These are phyloP conservation scores for Sula dactylatra DNA, from an alignment of 2,113 vertebrate species.

Conservation along the genomic window DNA sequence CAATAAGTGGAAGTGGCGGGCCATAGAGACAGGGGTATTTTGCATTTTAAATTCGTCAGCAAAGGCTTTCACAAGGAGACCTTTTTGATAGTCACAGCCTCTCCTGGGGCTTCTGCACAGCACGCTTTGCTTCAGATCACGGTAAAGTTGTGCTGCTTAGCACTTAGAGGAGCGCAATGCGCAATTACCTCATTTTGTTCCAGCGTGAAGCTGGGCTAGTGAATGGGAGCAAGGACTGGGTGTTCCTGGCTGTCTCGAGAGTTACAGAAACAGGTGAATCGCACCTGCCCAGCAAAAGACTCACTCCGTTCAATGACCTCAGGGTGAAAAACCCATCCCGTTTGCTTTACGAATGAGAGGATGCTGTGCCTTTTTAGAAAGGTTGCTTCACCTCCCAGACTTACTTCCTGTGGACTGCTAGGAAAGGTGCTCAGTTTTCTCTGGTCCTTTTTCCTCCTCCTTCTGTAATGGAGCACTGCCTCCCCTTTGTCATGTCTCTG, in stretches of 20 bases:
- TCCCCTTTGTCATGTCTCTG: no score
- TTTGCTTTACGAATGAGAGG: not conserved
- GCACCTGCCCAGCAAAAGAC: not conserved
- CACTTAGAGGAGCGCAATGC: rapidly evolving
- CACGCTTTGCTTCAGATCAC: rapidly evolving
- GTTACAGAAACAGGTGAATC: no score
- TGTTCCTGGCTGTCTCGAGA: not conserved
- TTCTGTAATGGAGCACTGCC: not conserved
- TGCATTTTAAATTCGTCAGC: not conserved
- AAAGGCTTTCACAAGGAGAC: not conserved
- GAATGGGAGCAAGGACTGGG: not conserved
- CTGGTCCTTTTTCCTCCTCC: no score
- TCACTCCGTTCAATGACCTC: not conserved
- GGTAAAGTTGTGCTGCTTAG: no score
- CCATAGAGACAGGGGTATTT: rapidly evolving
- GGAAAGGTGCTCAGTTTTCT: no score
- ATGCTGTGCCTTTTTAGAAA: not conserved
- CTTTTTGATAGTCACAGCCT: not conserved
- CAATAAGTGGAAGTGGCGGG: not conserved
- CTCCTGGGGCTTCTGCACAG: not conserved
- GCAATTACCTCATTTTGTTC: rapidly evolving
- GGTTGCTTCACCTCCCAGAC: not conserved
- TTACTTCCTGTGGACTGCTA: rapidly evolving
- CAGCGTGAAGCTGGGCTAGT: not conserved
- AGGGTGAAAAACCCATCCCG: rapidly evolving